These are phyloP conservation scores for Actenoides lindsayi DNA, from an alignment of 2,113 vertebrate genomes.

Conservation along the genomic window DNA sequence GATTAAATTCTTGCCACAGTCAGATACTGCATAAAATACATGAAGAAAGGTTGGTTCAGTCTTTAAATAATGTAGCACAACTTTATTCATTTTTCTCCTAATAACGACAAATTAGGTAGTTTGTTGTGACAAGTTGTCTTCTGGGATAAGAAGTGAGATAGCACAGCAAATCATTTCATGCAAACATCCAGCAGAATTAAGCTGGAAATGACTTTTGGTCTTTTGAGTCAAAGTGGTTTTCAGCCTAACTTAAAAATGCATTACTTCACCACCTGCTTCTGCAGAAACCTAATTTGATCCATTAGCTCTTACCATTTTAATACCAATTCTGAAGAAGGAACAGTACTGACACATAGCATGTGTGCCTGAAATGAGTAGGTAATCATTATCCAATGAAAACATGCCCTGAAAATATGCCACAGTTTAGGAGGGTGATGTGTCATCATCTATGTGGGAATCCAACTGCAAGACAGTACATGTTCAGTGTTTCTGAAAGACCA, in stretches of 20 bases:
- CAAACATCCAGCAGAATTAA: constrained; percentile 21
- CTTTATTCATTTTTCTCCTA: background rate
- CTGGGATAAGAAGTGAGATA: background rate
- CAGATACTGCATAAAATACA: background rate
- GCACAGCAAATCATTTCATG: constrained; percentile 28
- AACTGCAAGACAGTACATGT: background rate
- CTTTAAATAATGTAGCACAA: constrained; percentile 12
- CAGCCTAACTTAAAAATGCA: background rate
- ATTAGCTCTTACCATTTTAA: constrained; percentile 16
- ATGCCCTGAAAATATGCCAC: background rate
- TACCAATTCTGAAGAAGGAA: constrained; percentile 14
- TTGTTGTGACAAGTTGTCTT: background rate
- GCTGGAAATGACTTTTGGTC: background rate
- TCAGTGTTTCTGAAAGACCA: constrained; percentile 4
- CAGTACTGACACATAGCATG: background rate
- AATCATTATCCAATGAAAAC: background rate
- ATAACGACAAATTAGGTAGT: background rate
- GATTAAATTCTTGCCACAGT: background rate
- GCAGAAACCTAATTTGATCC: constrained; percentile 40
- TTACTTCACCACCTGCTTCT: background rate
- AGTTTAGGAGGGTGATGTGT: background rate
- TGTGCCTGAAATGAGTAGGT: background rate
- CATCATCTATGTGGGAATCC: background rate
- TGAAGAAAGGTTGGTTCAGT: background rate
- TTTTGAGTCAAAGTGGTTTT: background rate